These are phyloP conservation scores for Apotomis betuletana DNA, from an alignment of 2,888 invertebrate species.

Conservation along the genomic window DNA sequence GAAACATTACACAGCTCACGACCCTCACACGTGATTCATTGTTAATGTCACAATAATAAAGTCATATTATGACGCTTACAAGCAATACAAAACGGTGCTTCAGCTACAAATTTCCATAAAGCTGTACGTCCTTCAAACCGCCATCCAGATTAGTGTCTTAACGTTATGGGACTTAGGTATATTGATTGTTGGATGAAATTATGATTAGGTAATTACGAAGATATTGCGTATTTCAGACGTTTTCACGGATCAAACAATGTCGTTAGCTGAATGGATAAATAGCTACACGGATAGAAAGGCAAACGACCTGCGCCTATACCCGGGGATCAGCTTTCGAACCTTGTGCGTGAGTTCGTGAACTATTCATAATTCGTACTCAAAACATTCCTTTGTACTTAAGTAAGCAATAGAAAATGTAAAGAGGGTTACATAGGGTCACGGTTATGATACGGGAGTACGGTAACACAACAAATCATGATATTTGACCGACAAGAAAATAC, in stretches of 20 bases:
- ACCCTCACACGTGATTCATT: no score
- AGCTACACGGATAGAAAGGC: not conserved
- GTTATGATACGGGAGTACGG: no score
- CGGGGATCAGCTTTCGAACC: not conserved
- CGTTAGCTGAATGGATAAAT: not conserved
- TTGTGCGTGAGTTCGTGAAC: not conserved
- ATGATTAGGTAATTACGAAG: not conserved
- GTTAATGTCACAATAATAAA: no score
- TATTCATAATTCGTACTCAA: not conserved
- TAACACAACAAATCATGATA: no score
- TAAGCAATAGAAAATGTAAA: no score
- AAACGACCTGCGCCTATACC: not conserved
- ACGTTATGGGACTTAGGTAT: not conserved
- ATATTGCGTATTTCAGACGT: not conserved
- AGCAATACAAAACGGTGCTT: not conserved
- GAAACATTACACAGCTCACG: no score
- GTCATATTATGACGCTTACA: not conserved
- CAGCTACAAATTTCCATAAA: not conserved
- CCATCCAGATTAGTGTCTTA: not conserved
- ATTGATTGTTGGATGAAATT: not conserved
- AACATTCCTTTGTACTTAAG: no score
- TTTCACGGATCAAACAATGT: not conserved
- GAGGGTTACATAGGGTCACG: no score
- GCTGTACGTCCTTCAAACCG: not conserved
- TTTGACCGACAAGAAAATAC: no score